Evolutionary conservation across 2,113 vertebrate genomes (phyloP).

Genomic region (Isichthys henryi): DNA sequence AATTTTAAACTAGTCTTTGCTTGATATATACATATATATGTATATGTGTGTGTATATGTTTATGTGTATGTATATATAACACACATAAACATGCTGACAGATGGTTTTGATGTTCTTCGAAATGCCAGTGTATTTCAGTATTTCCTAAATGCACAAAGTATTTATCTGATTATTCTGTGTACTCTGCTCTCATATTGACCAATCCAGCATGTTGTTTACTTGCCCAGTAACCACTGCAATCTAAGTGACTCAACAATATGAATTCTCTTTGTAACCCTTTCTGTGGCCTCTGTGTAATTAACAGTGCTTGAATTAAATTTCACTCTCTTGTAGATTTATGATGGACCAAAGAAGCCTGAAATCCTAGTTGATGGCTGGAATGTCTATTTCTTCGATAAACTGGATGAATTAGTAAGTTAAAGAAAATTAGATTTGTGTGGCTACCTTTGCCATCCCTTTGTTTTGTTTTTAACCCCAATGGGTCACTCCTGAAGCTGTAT

Average conservation of each 20-base stretch:
- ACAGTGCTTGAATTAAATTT: background rate
- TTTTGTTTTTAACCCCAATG: background rate
- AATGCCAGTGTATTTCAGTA: background rate
- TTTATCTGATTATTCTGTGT: background rate
- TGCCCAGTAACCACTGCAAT: background rate
- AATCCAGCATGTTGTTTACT: background rate
- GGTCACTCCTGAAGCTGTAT: background rate
- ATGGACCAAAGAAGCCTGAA: conserved; percentile 75
- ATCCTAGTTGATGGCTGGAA: conserved; percentile 86
- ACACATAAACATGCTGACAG: background rate
- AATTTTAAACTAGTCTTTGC: no score
- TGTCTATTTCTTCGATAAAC: conserved; percentile 81
- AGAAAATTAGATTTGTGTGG: background rate
- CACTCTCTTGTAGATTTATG: conserved; percentile 69
- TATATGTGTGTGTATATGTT: no score
- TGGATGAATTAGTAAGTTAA: conserved; percentile 70
- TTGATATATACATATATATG: no score
- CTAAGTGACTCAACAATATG: background rate
- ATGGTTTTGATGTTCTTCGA: background rate
- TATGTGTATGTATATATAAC: no score
- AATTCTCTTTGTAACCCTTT: background rate
- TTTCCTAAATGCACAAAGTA: background rate
- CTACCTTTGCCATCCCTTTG: background rate
- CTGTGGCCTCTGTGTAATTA: background rate
- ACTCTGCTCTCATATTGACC: background rate